These are phyloP conservation scores for Mimachlamys varia DNA, from an alignment of 2,888 invertebrate genomes.

Conservation along the genomic window DNA sequence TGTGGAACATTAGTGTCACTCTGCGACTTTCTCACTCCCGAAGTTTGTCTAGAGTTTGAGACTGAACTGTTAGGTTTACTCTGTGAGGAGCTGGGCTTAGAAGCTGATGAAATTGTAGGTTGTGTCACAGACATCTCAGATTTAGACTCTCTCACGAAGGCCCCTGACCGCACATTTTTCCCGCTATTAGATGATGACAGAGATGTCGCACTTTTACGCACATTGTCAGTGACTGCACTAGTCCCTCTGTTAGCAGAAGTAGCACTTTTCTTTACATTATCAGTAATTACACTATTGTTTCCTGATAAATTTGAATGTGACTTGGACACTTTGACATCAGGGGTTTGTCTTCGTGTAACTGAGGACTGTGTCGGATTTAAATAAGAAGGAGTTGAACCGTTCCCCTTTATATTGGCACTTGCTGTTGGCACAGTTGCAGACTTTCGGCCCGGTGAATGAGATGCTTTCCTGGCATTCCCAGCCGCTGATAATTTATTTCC, in stretches of 20 bases:
- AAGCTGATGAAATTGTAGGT: neutral
- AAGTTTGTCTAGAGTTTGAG: slow-evolving; percentile 2
- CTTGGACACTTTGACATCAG: slow-evolving; percentile 43
- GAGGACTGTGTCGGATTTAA: slow-evolving; percentile 5
- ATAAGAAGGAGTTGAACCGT: neutral
- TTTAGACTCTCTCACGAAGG: neutral
- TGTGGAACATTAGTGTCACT: slow-evolving; percentile 7
- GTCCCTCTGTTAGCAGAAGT: neutral
- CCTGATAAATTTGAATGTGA: slow-evolving; percentile 42
- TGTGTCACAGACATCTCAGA: neutral
- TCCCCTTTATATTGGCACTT: slow-evolving; percentile 1
- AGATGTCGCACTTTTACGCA: neutral
- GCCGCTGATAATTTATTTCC: neutral
- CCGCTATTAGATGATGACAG: neutral
- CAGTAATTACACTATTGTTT: neutral
- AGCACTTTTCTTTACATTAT: slow-evolving; percentile 19
- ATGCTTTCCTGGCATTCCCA: slow-evolving; percentile 18
- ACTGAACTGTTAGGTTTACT: neutral
- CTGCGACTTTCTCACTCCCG: neutral
- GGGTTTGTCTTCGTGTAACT: neutral
- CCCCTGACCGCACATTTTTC: neutral
- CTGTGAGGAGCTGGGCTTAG: neutral
- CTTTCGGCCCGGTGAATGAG: slow-evolving; percentile 13
- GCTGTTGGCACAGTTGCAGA: neutral
- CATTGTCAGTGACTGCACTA: neutral